Conservation (phyloP, 2,113 vertebrate genomes). For the Eublepharis macularius region DNA sequence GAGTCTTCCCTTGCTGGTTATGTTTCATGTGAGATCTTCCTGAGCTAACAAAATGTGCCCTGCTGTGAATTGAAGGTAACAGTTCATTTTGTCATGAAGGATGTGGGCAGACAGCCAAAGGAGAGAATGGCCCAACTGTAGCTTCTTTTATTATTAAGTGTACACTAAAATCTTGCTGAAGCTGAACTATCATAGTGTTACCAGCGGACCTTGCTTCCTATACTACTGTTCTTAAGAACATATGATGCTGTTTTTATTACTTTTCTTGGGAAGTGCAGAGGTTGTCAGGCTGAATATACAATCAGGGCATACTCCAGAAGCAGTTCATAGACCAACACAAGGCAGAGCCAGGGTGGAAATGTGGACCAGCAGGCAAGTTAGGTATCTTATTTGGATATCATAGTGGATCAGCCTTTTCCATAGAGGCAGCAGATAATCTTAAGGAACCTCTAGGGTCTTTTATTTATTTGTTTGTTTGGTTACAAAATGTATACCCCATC, state of each 20-base stretch:
- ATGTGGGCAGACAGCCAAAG: neutral
- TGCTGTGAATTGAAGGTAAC: slow-evolving; percentile 13
- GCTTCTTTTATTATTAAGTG: neutral
- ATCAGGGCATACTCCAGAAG: neutral
- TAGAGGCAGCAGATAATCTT: no score
- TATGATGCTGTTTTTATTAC: no score
- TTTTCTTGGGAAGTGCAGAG: neutral
- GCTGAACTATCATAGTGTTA: neutral
- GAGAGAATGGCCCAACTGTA: neutral
- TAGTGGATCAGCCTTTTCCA: no score
- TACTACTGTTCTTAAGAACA: neutral
- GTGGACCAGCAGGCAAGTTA: no score
- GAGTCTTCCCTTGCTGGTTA: neutral
- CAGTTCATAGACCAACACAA: no score
- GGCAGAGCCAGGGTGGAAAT: no score
- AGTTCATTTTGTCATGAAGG: neutral
- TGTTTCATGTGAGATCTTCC: neutral
- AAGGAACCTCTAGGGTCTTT: no score
- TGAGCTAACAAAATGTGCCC: neutral
- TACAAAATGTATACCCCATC: no score
- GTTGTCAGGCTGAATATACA: neutral
- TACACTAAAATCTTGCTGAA: neutral
- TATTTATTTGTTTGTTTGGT: no score
- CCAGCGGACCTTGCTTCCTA: neutral
- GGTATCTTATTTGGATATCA: no score